These are phyloP conservation scores for Philotrypesis tridentata DNA, from an alignment of 1,140 invertebrate species.

Conservation along the genomic window DNA sequence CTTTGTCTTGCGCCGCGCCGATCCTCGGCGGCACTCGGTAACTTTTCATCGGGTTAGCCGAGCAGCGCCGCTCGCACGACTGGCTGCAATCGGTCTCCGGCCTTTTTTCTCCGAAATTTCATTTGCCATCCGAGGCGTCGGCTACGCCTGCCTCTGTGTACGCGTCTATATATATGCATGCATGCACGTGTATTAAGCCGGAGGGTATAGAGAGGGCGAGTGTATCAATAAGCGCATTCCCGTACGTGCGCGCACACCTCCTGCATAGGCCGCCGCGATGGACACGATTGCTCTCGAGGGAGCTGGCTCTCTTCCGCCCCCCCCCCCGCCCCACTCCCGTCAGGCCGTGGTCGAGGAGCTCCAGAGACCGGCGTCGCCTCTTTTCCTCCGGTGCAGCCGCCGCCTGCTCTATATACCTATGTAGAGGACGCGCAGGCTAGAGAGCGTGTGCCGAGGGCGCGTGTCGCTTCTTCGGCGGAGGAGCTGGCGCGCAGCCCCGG, in stretches of 20 bases:
- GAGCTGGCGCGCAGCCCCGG: neutral
- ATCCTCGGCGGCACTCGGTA: too few relatives aligned
- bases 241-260: slow-evolving; percentile 1
- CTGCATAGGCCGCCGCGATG: neutral
- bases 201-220: neutral
- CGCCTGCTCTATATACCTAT: too few relatives aligned
- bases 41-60: slow-evolving; percentile 21
- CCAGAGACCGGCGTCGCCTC: neutral
- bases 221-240: slow-evolving; percentile 26
- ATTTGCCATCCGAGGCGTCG: slow-evolving; percentile 28
- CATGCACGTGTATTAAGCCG: neutral
- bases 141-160: neutral
- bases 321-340: too few relatives aligned
- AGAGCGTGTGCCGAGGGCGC: neutral
- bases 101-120: slow-evolving; percentile 26
- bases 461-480: slow-evolving; percentile 29
- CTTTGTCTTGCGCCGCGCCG: neutral
- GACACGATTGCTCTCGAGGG: neutral
- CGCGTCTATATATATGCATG: too few relatives aligned
- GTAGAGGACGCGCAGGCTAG: neutral
- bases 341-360: too few relatives aligned
- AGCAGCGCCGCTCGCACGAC: neutral
- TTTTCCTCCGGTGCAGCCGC: neutral
- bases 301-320: too few relatives aligned
- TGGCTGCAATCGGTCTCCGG: too few relatives aligned